Base-by-base conservation (phyloP, 1,140 invertebrate species). In the Galleria mellonella region DNA sequence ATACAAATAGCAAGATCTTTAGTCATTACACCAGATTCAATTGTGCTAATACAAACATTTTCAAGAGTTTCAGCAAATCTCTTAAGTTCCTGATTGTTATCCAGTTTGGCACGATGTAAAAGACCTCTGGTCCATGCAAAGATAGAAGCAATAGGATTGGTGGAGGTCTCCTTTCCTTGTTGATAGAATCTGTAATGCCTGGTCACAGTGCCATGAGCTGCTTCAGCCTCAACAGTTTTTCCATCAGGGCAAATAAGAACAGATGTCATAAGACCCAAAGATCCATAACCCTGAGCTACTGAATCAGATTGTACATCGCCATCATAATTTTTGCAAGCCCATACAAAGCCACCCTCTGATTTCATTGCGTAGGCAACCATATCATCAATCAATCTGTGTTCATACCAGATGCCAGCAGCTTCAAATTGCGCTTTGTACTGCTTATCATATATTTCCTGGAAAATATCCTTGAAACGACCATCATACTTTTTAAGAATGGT, bases 311-410 rank as follows among this genome's bases (percentile, higher is more conserved):
- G 98, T 0, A 99, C 98, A 88, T 99, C 98, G 28, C 98, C 98
- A 77, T 99, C 98, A 75, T 99, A 99, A 78, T 99, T 99, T 81
- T 99, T 99, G 86, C 98, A 95, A 12, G 98, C 97, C 98, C 98
- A 99, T 0, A 99, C 97, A 87, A 99, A 99, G 42, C 97, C 98
- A 59, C 98, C 98, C 55, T 98, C 95, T 1, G 96, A 97, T 83
- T 99, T 99, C 94, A 99, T 96, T 4, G 93, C 92, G 76, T 98
- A 98, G 9, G 98, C 98, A 2, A 99, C 98, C 98, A 99, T 99
- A 69, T 99, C 98, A 82, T 99, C 98, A 78, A 99, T 99, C 13
- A 99, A 87, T 39, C 98, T 91, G 84, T 99, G 98, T 65, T 99
- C 97, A 73, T 99, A 99, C 96, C 96, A 98, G 46, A 99, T 93